Evolutionary conservation across 1,140 invertebrate species (phyloP), one percentile per base, ranked within the genome.

Genomic region (Plodia interpunctella): DNA sequence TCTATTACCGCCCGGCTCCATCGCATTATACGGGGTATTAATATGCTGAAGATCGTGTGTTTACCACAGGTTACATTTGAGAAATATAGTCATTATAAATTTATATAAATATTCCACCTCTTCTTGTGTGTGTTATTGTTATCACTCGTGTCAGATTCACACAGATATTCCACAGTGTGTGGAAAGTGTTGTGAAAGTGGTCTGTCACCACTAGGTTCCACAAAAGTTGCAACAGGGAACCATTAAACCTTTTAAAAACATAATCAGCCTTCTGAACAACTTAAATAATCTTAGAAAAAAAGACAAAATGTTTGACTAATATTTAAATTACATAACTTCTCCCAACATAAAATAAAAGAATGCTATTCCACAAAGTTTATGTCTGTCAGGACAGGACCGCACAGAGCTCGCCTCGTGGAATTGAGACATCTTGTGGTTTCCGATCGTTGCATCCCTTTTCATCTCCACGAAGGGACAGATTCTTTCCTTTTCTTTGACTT

Each of bases 401-500:
- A 86, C 86, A 86, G 77, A 72, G 71, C 74, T 86, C 70, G 77
- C 72, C 77, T 84, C 77, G 78, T 85, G 78, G 85, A 89, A 89
- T 89, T 89, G 82, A 89, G 87, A 89, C 83, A 88, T 89, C 84
- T 87, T 87, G 87, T 89, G 87, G 87, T 89, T 89, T 87, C 87
- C 82, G 84, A 89, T 86, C 76, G 58, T n/a, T 61, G 54, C 75
- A 66, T 89, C 87, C 70, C 75, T 79, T 79, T 89, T 76, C 62
- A 59, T 60, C 84, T 59, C 60, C 62, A 55, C 38, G 51, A 58
- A 70, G 60, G 49, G 70, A 64, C 55, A 63, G 65, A 67, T 70
- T 72, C 80, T 73, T 78, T 88, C 81, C 77, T 81, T 79, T 74
- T 87, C 80, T 74, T 73, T 71, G 70, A 75, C 74, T 74, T 81